Evolutionary conservation across 2,113 vertebrate species (phyloP).

Genomic region (Epinephelus moara): DNA sequence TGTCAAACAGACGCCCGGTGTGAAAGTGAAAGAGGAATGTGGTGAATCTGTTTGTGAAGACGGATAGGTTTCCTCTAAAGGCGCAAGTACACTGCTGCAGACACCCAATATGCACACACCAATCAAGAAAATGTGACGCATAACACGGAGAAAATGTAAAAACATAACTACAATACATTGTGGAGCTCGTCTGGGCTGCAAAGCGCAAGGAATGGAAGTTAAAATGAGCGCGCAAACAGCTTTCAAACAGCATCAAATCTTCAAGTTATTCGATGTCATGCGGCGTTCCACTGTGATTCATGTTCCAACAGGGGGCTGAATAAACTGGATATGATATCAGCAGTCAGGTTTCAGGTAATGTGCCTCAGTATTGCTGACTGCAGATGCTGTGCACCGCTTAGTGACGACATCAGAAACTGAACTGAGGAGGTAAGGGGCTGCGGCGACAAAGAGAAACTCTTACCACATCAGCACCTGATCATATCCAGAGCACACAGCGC

Average conservation of each 20-base stretch:
- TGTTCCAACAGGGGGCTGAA: constrained; percentile 23
- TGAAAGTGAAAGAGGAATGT: constrained; percentile 73
- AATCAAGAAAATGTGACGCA: constrained; percentile 7
- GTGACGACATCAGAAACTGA: constrained; percentile 27
- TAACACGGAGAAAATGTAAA: constrained; percentile 13
- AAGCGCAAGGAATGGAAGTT: neutral
- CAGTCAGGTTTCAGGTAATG: constrained; percentile 47
- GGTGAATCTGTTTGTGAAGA: constrained; percentile 49
- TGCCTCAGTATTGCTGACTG: constrained; percentile 31
- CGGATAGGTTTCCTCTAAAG: constrained; percentile 51
- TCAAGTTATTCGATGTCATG: neutral
- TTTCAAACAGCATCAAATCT: neutral
- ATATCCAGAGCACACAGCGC: neutral
- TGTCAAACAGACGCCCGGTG: constrained; percentile 17
- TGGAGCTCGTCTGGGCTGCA: constrained; percentile 28
- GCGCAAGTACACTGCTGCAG: neutral
- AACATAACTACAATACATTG: neutral
- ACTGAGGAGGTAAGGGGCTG: constrained; percentile 11
- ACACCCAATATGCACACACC: neutral
- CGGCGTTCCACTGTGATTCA: constrained; percentile 3
- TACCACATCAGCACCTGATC: constrained; percentile 3
- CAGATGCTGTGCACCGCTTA: constrained; percentile 5
- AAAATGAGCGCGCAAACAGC: neutral
- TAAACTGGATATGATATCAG: constrained; percentile 35
- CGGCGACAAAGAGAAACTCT: neutral